Evolutionary conservation across 2,113 vertebrate genomes (phyloP).

Genomic region (Daboia siamensis): DNA sequence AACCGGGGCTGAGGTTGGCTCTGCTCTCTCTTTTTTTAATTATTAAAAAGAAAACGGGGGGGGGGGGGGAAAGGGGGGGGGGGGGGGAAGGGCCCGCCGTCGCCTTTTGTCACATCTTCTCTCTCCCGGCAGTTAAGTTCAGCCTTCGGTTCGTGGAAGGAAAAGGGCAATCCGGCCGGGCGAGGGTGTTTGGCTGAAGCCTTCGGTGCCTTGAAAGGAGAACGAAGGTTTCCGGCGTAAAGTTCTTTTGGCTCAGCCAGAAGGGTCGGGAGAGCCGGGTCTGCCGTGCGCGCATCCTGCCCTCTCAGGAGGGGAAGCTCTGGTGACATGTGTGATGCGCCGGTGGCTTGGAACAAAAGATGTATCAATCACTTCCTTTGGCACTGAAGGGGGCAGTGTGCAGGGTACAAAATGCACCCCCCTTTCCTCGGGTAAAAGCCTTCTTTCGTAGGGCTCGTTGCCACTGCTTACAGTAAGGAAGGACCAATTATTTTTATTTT

Average conservation of each 20-base stretch:
- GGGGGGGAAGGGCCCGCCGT: background rate
- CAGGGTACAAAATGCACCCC: background rate
- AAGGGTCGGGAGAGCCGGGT: background rate
- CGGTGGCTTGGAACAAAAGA: background rate
- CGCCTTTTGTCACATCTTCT: background rate
- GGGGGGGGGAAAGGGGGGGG: background rate
- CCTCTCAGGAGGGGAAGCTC: background rate
- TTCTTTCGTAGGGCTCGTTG: background rate
- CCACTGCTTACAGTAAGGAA: background rate
- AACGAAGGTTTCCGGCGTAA: background rate
- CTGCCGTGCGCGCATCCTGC: background rate
- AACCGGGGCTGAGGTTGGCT: background rate
- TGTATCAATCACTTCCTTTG: background rate
- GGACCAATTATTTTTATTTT: background rate
- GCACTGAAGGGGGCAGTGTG: background rate
- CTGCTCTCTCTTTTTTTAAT: background rate
- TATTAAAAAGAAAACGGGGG: no score
- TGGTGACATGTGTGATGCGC: background rate
- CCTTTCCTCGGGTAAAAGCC: background rate
- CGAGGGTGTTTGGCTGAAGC: background rate
- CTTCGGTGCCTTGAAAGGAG: background rate
- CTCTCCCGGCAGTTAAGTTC: constrained; percentile 13
- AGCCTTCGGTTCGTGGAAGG: background rate
- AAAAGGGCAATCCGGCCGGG: background rate
- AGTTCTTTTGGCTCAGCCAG: background rate